Conservation (phyloP, 1,140 invertebrate genomes). For the Aporrectodea caliginosa region DNA sequence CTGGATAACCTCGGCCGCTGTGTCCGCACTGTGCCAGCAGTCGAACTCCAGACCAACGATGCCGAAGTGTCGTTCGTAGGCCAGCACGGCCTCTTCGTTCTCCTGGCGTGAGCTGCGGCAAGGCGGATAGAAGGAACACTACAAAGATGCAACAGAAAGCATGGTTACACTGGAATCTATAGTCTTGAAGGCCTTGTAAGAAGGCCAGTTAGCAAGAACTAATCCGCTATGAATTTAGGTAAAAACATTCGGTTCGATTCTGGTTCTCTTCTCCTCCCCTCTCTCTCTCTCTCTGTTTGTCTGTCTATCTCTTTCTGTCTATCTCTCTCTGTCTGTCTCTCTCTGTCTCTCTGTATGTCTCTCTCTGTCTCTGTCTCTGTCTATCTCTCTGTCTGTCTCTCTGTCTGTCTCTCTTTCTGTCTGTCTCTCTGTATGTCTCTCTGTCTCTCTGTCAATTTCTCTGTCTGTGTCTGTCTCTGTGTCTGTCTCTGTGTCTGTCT, state of each 20-base stretch:
- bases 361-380: not conserved
- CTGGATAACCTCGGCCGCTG: slow-evolving; percentile 3
- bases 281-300: not conserved
- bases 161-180: not conserved
- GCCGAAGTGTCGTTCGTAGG: not conserved
- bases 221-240: too few relatives aligned
- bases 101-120: slow-evolving; percentile 7
- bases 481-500: not conserved
- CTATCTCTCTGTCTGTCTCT: not conserved
- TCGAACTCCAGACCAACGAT: not conserved
- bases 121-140: slow-evolving; percentile 22
- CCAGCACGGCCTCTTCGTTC: slow-evolving; percentile 4
- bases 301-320: not conserved
- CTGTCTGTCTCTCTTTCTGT: not conserved
- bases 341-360: not conserved
- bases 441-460: not conserved
- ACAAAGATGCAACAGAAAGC: not conserved
- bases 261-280: not conserved
- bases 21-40: not conserved
- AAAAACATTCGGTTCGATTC: too few relatives aligned
- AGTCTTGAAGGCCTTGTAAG: too few relatives aligned
- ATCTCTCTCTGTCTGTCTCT: not conserved
- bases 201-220: too few relatives aligned
- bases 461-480: not conserved
- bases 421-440: too few relatives aligned